These are phyloP conservation scores for Tyria jacobaeae DNA, from an alignment of 2,888 invertebrate genomes.

Conservation along the genomic window DNA sequence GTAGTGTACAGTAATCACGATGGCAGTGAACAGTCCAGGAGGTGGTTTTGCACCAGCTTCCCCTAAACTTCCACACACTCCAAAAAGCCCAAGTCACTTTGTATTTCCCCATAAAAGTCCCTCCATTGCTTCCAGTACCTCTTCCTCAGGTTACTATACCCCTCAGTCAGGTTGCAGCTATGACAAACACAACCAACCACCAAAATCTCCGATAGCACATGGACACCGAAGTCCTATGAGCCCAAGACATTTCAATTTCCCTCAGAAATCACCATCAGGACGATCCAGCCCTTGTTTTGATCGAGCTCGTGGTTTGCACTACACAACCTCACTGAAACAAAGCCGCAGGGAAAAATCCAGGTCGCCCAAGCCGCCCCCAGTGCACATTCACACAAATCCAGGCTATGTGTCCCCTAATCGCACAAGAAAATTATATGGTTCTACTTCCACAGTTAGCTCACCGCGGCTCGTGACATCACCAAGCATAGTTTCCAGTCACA, in stretches of 20 bases:
- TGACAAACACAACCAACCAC: constrained; percentile 77
- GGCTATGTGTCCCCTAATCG: constrained; percentile 86
- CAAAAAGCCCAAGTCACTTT: constrained; percentile 86
- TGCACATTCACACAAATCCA: constrained; percentile 88
- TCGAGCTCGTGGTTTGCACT: constrained; percentile 69
- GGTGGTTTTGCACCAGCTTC: constrained; percentile 85
- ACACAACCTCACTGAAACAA: constrained; percentile 79
- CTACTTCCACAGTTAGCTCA: constrained; percentile 80
- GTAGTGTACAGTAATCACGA: constrained; percentile 62
- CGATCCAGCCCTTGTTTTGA: constrained; percentile 78
- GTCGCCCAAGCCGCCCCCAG: constrained; percentile 83
- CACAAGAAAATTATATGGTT: constrained; percentile 75
- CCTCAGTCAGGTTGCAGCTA: constrained; percentile 85
- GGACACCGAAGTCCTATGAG: constrained; percentile 87
- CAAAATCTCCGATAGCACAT: constrained; percentile 83
- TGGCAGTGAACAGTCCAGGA: constrained; percentile 88
- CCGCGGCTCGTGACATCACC: constrained; percentile 78
- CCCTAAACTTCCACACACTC: constrained; percentile 82
- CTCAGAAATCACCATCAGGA: constrained; percentile 79
- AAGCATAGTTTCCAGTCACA: constrained; percentile 82
- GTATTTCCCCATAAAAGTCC: constrained; percentile 85
- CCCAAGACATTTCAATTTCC: constrained; percentile 87
- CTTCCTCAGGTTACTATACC: constrained; percentile 85
- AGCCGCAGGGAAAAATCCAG: constrained; percentile 76
- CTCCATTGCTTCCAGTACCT: constrained; percentile 83